Evolutionary conservation across 1,140 invertebrate genomes (phyloP).

Genomic region (Drosophila auraria): DNA sequence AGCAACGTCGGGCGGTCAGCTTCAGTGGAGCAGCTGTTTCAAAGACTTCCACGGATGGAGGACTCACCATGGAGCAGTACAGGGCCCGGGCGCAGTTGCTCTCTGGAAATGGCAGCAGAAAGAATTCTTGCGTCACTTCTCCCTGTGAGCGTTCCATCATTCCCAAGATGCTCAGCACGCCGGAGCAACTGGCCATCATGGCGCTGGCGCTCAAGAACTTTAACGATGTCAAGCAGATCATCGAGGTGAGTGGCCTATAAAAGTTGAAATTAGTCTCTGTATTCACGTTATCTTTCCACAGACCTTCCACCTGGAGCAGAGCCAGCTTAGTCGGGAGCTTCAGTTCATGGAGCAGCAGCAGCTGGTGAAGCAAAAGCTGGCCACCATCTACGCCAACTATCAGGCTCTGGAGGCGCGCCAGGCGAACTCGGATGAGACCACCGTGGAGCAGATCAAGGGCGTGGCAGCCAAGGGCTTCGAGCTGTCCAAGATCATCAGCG

Average conservation of each 20-base stretch:
- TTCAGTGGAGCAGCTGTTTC: conserved; percentile 57
- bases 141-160: conserved; percentile 66
- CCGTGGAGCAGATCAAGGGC: conserved; percentile 78
- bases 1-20: conserved; percentile 65
- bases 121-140: background rate
- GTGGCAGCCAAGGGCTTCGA: conserved; percentile 74
- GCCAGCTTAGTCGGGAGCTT: conserved; percentile 83
- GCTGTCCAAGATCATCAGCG: conserved; percentile 74
- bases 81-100: conserved; percentile 32
- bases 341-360: conserved; percentile 85
- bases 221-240: conserved; percentile 80
- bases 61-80: conserved; percentile 46
- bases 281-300: conserved; percentile 27
- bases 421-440: conserved; percentile 36
- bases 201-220: conserved; percentile 75
- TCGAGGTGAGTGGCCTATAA: conserved; percentile 57
- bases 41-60: conserved; percentile 10
- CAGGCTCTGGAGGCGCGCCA: conserved; percentile 51
- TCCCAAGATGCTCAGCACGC: conserved; percentile 74
- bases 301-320: conserved; percentile 85
- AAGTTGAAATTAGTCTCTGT: background rate
- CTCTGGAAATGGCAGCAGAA: conserved; percentile 6
- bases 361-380: conserved; percentile 79
- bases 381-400: conserved; percentile 71
- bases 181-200: conserved; percentile 80